A percentile compares a stretch with the other conserved stretches of the same genome.
phyloP scores from a whole-genome alignment of 2,888 invertebrate species.

The Lissocephala sabroskyi region DNA sequence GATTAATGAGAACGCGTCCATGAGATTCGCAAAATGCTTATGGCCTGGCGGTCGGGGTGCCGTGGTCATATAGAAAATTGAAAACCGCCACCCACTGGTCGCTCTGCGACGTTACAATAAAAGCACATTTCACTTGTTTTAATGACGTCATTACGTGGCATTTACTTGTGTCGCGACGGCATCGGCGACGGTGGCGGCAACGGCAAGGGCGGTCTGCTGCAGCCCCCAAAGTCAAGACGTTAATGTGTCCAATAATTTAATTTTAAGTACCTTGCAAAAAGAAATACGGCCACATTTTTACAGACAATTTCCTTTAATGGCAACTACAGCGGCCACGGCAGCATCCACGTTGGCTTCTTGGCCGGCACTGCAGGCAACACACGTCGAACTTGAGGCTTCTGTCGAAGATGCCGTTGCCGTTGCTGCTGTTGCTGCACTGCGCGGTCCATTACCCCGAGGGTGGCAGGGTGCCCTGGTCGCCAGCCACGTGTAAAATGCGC shows the following conservation, averaged over 20 bases:
- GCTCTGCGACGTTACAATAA: slow-evolving; percentile 43
- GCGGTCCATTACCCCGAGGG: slow-evolving; percentile 37
- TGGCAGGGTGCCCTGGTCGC: slow-evolving; percentile 1
- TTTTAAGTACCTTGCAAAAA: slow-evolving; percentile 66
- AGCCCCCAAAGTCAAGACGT: slow-evolving; percentile 62
- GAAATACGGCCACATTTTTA: slow-evolving; percentile 65
- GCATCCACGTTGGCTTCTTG: slow-evolving; percentile 3
- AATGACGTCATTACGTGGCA: slow-evolving; percentile 64
- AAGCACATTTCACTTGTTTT: slow-evolving; percentile 64
- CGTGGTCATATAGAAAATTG: slow-evolving; percentile 30
- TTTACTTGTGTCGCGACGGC: slow-evolving; percentile 49
- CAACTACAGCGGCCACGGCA: slow-evolving; percentile 31
- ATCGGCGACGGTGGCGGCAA: too few relatives aligned
- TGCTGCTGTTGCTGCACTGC: slow-evolving; percentile 23
- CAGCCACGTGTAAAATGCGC: slow-evolving; percentile 35
- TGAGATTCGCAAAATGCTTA: slow-evolving; percentile 38
- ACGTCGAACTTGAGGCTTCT: slow-evolving; percentile 23
- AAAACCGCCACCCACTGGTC: slow-evolving; percentile 22
- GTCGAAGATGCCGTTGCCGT: slow-evolving; percentile 11
- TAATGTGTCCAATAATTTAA: slow-evolving; percentile 66
- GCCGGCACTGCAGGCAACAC: slow-evolving; percentile 5
- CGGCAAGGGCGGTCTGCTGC: too few relatives aligned
- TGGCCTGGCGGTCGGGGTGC: too few relatives aligned
- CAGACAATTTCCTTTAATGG: slow-evolving; percentile 65
- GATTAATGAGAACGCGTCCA: slow-evolving; percentile 54